Evolutionary conservation across 1,140 invertebrate genomes (phyloP).

Genomic region (Varroa destructor): DNA sequence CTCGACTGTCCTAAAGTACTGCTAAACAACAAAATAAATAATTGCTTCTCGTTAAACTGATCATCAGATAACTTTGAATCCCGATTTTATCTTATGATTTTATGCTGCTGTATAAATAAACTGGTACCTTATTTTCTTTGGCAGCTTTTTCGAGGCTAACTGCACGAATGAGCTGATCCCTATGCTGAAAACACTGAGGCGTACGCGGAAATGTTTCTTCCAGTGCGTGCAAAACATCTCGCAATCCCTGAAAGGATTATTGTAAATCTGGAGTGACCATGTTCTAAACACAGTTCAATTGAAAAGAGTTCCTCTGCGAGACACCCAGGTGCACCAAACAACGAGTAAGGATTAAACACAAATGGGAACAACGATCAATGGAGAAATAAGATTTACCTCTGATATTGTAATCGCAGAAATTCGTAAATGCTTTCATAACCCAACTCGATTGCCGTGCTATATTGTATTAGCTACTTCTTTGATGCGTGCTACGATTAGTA

Average conservation of each 20-base stretch:
- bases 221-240: slow-evolving; percentile 2
- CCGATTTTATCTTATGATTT: no score
- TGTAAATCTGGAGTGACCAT: neutral
- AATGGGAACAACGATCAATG: neutral
- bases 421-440: neutral
- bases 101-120: no score
- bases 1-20: no score
- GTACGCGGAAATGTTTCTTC: slow-evolving; percentile 18
- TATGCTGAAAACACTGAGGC: slow-evolving; percentile 10
- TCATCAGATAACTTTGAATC: no score
- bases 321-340: neutral
- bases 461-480: no score
- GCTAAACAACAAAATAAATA: no score
- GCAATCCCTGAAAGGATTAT: neutral
- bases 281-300: neutral
- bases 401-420: neutral
- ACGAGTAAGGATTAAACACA: neutral
- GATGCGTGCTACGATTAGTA: no score
- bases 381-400: neutral
- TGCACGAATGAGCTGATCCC: slow-evolving; percentile 24
- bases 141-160: slow-evolving; percentile 2
- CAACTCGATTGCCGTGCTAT: no score
- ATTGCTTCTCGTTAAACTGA: no score
- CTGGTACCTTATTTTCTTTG: slow-evolving; percentile 17
- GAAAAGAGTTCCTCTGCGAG: neutral